Base-by-base conservation (phyloP, 2,797 vertebrate genomes). In the Psittacula echo region DNA sequence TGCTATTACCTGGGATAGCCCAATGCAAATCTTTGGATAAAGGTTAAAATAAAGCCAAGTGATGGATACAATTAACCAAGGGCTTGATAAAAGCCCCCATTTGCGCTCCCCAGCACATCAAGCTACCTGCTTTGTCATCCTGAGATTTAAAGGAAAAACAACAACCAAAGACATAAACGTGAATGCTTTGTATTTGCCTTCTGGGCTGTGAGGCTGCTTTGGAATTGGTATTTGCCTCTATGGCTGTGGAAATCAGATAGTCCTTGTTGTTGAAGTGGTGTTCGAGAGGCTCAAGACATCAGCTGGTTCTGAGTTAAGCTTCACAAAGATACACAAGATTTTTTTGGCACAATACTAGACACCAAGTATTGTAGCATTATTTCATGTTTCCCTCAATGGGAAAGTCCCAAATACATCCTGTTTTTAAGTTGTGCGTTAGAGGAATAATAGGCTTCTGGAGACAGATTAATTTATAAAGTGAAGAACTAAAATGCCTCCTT, bases 351-450 rank as follows among this genome's bases (percentile, higher is more conserved):
- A 0, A 29, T 22, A 2, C 80, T 71, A 54, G 74, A 74, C 75
- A 80, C 66, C 29, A 44, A 95, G 90, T 66, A 64, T 56, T 84
- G 88, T 81, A 58, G 44, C 80, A 41, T 91, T 94, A 93, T 86
- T 96, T 96, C 93, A 79, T 62, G 47, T 77, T 95, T 95, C 71
- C 84, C 88, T 93, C 93, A 87, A 70, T 94, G 91, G 94, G 83
- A 90, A 94, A 88, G 87, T 88, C 93, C 83, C 93, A 89, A 90
- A 90, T 95, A 95, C 93, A 97, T 94, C 94, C 95, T 97, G 95
- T 82, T 94, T 96, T 95, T 84, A 90, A 96, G 92, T 91, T 94
- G 82, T 32, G 3, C 42, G 47, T 53, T 87, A 29, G 90, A 93
- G 85, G 89, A 94, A 93, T 96, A 96, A 95, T 51, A 73, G 79